Conservation (phyloP, 2,797 vertebrate species). For the Odontamblyopus rebecca region DNA sequence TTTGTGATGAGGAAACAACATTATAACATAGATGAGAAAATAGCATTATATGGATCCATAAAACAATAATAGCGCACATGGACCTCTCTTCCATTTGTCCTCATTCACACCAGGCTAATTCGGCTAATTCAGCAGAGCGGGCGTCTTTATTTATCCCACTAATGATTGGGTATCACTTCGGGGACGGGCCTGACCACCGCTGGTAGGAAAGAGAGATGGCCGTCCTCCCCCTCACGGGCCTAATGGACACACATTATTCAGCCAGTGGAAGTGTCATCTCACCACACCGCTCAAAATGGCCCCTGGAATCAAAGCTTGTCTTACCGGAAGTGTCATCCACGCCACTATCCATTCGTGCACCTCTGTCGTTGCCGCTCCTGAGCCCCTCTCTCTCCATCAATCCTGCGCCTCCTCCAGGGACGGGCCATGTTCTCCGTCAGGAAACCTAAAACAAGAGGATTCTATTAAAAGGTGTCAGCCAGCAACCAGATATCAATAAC, state of each 20-base stretch:
- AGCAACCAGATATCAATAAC: constrained; percentile 79
- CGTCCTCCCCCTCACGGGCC: constrained; percentile 44
- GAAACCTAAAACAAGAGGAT: constrained; percentile 76
- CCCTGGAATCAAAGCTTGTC: constrained; percentile 73
- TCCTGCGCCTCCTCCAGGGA: constrained; percentile 25
- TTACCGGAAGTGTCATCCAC: constrained; percentile 79
- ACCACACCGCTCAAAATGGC: constrained; percentile 67
- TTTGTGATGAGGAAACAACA: too few species aligned
- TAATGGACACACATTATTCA: constrained; percentile 63
- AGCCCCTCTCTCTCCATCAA: constrained; percentile 24
- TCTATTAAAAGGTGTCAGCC: constrained; percentile 81
- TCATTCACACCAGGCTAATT: neutral
- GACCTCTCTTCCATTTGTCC: neutral
- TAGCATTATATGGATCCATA: too few species aligned
- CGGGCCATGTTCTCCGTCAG: constrained; percentile 57
- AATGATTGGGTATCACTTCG: constrained; percentile 45
- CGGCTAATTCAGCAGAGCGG: constrained; percentile 30
- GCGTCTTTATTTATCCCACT: constrained; percentile 47
- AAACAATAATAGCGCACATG: neutral
- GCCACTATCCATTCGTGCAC: constrained; percentile 62
- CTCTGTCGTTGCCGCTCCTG: constrained; percentile 44
- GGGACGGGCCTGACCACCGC: constrained; percentile 30
- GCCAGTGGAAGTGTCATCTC: constrained; percentile 68
- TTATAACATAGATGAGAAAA: too few species aligned
- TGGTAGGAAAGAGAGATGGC: constrained; percentile 27